Evolutionary conservation across 2,113 vertebrate species (phyloP).

Genomic region (Pleuronectes platessa): DNA sequence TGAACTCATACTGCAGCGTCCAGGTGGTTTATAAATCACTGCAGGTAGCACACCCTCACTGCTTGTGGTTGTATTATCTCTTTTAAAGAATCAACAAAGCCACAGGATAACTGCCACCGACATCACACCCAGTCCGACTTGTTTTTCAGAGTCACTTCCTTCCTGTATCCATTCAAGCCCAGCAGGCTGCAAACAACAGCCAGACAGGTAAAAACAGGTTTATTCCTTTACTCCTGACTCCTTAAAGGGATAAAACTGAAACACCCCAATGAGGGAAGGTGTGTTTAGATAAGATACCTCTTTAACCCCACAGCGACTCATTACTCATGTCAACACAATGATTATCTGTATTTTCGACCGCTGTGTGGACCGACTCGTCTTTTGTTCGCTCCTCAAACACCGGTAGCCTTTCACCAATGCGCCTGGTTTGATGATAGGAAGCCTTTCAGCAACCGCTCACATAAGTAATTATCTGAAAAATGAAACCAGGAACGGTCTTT

Average conservation of each 20-base stretch:
- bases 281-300: slow-evolving; percentile 13
- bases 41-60: neutral
- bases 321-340: neutral
- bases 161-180: neutral
- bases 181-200: slow-evolving; percentile 14
- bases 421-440: neutral
- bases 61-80: neutral
- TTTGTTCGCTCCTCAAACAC: neutral
- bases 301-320: neutral
- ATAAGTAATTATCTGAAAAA: slow-evolving; percentile 17
- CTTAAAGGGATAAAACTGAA: neutral
- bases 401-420: neutral
- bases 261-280: neutral
- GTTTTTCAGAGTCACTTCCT: slow-evolving; percentile 14
- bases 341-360: neutral
- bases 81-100: slow-evolving; percentile 20
- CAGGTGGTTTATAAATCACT: slow-evolving; percentile 14
- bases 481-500: neutral
- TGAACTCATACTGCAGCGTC: neutral
- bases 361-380: neutral
- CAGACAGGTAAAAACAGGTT: slow-evolving; percentile 29
- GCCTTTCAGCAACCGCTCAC: neutral
- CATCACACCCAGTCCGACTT: slow-evolving; percentile 3
- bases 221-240: neutral
- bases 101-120: neutral